Evolutionary conservation across 2,113 vertebrate genomes (phyloP), one percentile per base, ranked within the genome.

Genomic region (Pseudolaguvia tuberculata): DNA sequence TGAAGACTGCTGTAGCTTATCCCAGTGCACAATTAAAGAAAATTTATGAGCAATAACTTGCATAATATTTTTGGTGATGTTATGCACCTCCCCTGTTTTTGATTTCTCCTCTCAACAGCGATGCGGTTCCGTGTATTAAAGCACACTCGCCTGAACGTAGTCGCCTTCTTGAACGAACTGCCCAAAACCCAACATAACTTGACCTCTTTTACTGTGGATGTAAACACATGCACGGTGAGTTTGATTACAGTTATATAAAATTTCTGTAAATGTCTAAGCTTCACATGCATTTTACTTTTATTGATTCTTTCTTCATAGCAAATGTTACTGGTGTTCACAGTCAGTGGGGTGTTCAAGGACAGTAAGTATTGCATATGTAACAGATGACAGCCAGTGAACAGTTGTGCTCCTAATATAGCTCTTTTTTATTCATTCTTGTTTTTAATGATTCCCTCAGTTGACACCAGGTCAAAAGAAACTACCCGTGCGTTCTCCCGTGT

Each of bases 281-380:
- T 20, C 23, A 55, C 5, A n/a, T 17, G 2, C 12, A 23, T 10
- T 51, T 71, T 56, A 11, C 17, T 71, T 9, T 47, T 48, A 45
- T 56, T 76, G 35, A 20, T 65, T 29, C 21, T 51, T 2, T 59
- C 0, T 81, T 51, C 15, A 4, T 86, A 97, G 95, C 92, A 87
- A 78, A 93, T 91, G 0, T 80, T 97, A 61, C 84, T 97, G 5
- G 92, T 92, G 42, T 97, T 97, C 74, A 93, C 92, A 1, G 91
- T 96, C 39, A 93, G 88, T 1, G 95, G 95, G 4, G 84, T 97
- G 59, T 97, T 96, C 72, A 96, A 95, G 87, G 94, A 96, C 88
- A 92, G 94, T 93, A 50, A 85, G 87, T 71, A 67, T 70, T 50
- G 39, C 6, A 39, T 20, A 31, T 8, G 10, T 11, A 55, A 29